phyloP scores from a whole-genome alignment of 2,888 invertebrate species.

The Papilio elwesi region DNA sequence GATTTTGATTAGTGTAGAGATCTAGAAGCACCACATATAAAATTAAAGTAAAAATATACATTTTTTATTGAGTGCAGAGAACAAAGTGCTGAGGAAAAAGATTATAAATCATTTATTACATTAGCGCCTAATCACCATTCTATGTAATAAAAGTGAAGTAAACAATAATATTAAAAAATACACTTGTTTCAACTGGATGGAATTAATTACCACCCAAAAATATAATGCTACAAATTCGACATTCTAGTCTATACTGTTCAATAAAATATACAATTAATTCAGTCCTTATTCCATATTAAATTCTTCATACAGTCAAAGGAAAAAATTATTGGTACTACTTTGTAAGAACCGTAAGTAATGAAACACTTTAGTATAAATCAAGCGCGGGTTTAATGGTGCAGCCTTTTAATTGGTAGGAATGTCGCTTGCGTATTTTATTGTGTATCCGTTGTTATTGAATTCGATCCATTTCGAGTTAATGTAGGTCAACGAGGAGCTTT shows the following conservation, averaged over 20 bases:
- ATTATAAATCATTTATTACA: no score
- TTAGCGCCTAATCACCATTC: no score
- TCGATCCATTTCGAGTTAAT: conserved; percentile 53
- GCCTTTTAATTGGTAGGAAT: conserved; percentile 60
- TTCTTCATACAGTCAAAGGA: neutral
- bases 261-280: conserved; percentile 1
- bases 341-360: conserved; percentile 42
- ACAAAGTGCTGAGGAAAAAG: no score
- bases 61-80: no score
- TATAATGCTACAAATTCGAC: neutral
- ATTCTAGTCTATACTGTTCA: neutral
- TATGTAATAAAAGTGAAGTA: no score
- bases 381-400: conserved; percentile 57
- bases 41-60: no score
- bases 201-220: neutral
- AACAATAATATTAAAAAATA: no score
- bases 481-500: conserved; percentile 42
- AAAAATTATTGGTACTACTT: conserved; percentile 3
- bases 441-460: conserved; percentile 46
- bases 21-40: neutral
- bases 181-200: neutral
- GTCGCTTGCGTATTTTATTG: conserved; percentile 56
- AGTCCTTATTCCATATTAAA: conserved; percentile 2
- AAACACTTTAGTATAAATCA: conserved; percentile 62
- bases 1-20: neutral